A percentile compares a stretch with the other conserved stretches of the same genome.
Evolutionary conservation across 1,140 invertebrate species (phyloP).

Genomic region (Plectrocnemia conspersa): DNA sequence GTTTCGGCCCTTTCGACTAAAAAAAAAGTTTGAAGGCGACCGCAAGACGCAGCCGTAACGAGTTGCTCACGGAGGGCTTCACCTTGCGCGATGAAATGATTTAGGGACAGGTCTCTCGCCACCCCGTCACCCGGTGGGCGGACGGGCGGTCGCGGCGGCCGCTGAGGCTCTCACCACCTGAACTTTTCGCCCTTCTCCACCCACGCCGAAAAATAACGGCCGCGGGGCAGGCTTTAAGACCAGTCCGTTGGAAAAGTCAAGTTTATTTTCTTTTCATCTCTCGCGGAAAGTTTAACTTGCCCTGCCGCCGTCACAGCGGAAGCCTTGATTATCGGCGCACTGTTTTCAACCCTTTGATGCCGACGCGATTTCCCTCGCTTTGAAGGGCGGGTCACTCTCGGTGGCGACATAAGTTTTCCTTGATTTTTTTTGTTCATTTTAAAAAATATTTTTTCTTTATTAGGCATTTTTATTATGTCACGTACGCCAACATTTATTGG

Average conservation of each 20-base stretch:
- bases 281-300: conserved; percentile 26
- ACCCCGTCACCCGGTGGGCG: too few relatives aligned
- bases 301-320: conserved; percentile 7
- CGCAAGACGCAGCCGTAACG: conserved; percentile 19
- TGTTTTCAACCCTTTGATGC: conserved; percentile 21
- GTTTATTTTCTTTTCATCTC: conserved; percentile 36
- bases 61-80: conserved; percentile 18
- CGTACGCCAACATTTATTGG: too few relatives aligned
- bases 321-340: conserved; percentile 17
- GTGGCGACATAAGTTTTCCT: too few relatives aligned
- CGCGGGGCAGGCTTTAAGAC: conserved; percentile 31
- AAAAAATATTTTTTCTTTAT: not conserved
- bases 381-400: too few relatives aligned
- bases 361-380: too few relatives aligned
- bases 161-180: too few relatives aligned
- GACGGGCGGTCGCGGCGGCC: not conserved
- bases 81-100: too few relatives aligned
- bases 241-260: conserved; percentile 19
- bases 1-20: conserved; percentile 4
- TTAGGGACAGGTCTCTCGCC: conserved; percentile 13
- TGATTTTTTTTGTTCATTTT: not conserved
- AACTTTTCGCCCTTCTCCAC: conserved; percentile 6
- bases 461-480: not conserved
- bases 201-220: conserved; percentile 29
- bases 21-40: conserved; percentile 8